phyloP scores from a whole-genome alignment of 2,797 vertebrate species.

The Catharus ustulatus region DNA sequence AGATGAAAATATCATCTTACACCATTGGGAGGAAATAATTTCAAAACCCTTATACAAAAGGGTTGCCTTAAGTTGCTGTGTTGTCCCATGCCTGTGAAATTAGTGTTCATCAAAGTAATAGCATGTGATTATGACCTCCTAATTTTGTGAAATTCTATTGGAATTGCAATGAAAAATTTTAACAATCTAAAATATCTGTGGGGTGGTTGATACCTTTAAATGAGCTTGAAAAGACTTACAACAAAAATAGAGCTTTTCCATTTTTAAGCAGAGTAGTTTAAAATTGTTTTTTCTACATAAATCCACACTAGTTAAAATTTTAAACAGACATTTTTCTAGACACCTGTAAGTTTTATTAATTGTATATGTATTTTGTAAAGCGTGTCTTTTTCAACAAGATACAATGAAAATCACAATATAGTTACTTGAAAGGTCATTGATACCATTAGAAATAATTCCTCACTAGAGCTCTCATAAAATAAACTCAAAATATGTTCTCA shows the following conservation, averaged over 20 bases:
- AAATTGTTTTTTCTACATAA: not conserved
- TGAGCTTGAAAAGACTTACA: not conserved
- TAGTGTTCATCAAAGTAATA: not conserved
- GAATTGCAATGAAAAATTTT: not conserved
- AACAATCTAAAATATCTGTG: not conserved
- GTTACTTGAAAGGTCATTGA: not conserved
- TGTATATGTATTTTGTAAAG: not conserved
- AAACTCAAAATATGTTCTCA: not conserved
- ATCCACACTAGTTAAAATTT: not conserved
- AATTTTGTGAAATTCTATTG: not conserved
- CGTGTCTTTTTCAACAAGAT: not conserved
- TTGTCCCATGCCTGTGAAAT: not conserved
- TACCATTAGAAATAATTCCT: not conserved
- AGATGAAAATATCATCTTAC: not conserved
- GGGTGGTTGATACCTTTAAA: not conserved
- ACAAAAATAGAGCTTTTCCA: not conserved
- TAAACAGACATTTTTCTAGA: not conserved
- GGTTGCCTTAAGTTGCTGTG: not conserved
- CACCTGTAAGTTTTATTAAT: not conserved
- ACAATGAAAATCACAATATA: not conserved
- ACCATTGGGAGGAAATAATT: not conserved
- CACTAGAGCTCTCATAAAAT: not conserved
- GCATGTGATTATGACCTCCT: not conserved
- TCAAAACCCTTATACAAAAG: not conserved
- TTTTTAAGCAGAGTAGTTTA: not conserved